These are phyloP conservation scores for Lithobates pipiens DNA, from an alignment of 2,797 vertebrate species.

Conservation along the genomic window DNA sequence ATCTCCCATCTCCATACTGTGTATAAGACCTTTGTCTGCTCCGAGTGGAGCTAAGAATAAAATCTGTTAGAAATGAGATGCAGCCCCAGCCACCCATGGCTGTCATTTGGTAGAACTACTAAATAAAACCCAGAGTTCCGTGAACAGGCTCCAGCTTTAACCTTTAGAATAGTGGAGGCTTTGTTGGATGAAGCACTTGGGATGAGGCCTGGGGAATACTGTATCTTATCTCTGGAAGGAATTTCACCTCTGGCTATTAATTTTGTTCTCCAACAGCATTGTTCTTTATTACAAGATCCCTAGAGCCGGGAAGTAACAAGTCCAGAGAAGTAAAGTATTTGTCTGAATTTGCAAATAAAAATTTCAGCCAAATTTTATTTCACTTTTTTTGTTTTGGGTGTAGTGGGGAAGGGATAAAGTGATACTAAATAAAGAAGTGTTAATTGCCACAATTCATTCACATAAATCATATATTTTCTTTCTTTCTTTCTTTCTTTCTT, in stretches of 20 bases:
- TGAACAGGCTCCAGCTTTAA: neutral
- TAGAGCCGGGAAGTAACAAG: neutral
- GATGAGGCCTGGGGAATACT: neutral
- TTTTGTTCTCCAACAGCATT: neutral
- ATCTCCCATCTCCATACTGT: neutral
- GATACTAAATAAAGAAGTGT: too few species aligned
- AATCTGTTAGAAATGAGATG: neutral
- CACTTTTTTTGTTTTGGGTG: too few species aligned
- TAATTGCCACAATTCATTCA: too few species aligned
- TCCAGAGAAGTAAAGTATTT: neutral
- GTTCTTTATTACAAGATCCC: neutral
- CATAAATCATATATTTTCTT: too few species aligned
- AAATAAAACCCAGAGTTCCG: slow-evolving; percentile 8
- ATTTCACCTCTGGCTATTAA: slow-evolving; percentile 6
- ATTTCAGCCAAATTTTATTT: too few species aligned
- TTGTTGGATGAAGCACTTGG: slow-evolving; percentile 15
- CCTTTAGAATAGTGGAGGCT: slow-evolving; percentile 27
- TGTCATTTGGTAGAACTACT: neutral
- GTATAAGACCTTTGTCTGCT: neutral
- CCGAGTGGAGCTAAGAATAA: neutral
- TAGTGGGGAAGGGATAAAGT: too few species aligned
- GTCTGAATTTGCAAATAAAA: too few species aligned
- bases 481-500: too few species aligned
- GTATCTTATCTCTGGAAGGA: neutral
- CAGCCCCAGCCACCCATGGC: neutral